Evolutionary conservation across 2,797 vertebrate species (phyloP).

Genomic region (Rhinophrynus dorsalis): DNA sequence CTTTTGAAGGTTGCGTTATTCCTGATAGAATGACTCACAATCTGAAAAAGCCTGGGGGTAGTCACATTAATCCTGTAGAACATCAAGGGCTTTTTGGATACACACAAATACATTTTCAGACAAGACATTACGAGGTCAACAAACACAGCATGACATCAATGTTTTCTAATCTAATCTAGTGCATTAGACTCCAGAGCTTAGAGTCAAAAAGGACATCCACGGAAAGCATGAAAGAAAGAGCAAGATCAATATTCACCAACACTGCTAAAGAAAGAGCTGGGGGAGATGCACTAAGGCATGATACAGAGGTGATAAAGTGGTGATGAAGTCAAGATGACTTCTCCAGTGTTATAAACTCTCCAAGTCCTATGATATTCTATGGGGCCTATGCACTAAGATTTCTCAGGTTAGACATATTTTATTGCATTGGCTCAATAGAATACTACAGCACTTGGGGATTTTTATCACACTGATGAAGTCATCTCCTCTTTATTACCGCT

Average conservation of each 20-base stretch:
- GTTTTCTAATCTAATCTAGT: conserved; percentile 8
- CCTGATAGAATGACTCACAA: conserved; percentile 8
- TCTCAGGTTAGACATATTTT: too few species aligned
- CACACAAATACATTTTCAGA: neutral
- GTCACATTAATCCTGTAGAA: conserved; percentile 7
- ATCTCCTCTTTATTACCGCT: too few species aligned
- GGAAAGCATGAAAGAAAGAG: neutral
- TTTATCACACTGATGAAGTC: too few species aligned
- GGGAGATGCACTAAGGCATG: too few species aligned
- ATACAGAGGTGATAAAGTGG: too few species aligned
- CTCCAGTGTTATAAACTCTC: too few species aligned
- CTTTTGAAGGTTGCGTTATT: conserved; percentile 1
- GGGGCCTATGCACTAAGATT: too few species aligned
- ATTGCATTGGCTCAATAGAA: too few species aligned
- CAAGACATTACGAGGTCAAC: neutral
- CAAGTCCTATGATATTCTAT: too few species aligned
- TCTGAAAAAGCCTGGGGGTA: neutral
- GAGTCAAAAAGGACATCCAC: conserved; percentile 12
- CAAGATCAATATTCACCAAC: neutral
- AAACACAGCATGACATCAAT: conserved; percentile 7
- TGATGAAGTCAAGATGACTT: too few species aligned
- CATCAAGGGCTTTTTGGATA: conserved; percentile 15
- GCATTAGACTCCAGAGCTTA: too few species aligned
- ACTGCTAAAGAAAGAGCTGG: neutral
- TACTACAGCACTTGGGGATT: too few species aligned